Base-by-base conservation (phyloP, 1,140 invertebrate species). In the Drosophila lacertosa region DNA sequence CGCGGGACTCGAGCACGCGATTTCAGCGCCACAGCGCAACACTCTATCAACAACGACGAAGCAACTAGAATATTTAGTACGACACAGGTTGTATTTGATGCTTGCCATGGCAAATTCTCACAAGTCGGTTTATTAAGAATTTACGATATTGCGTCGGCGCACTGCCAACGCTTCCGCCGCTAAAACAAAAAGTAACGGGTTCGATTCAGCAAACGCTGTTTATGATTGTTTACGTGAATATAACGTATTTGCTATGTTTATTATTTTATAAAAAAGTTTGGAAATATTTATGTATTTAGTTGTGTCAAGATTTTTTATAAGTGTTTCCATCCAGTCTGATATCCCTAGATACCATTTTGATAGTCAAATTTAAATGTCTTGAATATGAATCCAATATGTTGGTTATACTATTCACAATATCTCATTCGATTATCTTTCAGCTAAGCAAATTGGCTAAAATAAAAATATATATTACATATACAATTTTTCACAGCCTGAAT, bases 11-110 rank as follows among this genome's bases (percentile, higher is more conserved):
- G 55, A 59, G 35, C 55, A 3, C 42, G 26, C 1, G 2, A 15
- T 2, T 35, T 15, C 16, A 45, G 26, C 9, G 26, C 7, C 10
- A n/a, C n/a, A n/a, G n/a, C n/a, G n/a, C 13, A 29, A 22, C 24
- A 9, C 10, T 7, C 16, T 16, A 35, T n/a, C 29, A 35, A 3
- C 42, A n/a, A 35, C 42, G 18, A 20, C 42, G 35, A 2, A 7
- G 18, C 18, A 4, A 22, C 1, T 10, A 11, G n/a, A n/a, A n/a
- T n/a, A n/a, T 7, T 6, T 4, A 0, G 0, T 0, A 0, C 11
- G 3, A 9, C 20, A 16, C 4, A 24, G 9, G n/a, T 11, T 35
- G 6, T 59, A 47, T 59, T 35, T 59, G 11, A 35, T 11, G 29
- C 18, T 22, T 4, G 20, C 0, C 2, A 16, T 1, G 2, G 11